phyloP scores from a whole-genome alignment of 2,888 invertebrate genomes.

The Neria commutata region DNA sequence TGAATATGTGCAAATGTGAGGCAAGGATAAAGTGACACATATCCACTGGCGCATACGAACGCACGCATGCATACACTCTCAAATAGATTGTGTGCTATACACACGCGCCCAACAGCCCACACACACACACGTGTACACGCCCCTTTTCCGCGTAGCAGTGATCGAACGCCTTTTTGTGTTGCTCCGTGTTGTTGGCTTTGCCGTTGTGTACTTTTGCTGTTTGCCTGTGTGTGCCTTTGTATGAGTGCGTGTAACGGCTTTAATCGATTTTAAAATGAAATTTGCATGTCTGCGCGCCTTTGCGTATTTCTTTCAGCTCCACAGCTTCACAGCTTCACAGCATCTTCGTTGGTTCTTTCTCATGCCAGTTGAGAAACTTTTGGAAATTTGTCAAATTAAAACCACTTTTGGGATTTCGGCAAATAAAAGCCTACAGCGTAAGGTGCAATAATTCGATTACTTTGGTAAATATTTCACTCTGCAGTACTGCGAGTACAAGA shows the following conservation, averaged over 20 bases:
- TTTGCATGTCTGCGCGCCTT: neutral
- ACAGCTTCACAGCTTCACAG: too few species aligned
- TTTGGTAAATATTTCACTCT: constrained; percentile 5
- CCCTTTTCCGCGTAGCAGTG: too few species aligned
- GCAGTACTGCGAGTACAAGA: too few species aligned
- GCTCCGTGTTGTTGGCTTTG: too few species aligned
- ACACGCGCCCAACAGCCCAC: neutral
- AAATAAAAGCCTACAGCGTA: neutral
- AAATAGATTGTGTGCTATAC: neutral
- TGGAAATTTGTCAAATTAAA: constrained; percentile 9
- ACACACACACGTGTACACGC: neutral
- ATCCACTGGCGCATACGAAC: neutral
- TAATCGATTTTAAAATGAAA: constrained; percentile 5
- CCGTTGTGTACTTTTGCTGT: neutral
- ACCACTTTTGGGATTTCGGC: neutral
- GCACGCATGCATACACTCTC: neutral
- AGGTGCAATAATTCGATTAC: constrained; percentile 4
- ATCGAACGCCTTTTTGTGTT: neutral
- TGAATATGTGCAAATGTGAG: neutral
- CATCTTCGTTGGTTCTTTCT: neutral
- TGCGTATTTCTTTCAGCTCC: neutral
- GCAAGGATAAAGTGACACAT: constrained; percentile 1
- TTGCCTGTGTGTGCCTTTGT: neutral
- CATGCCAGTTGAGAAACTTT: neutral
- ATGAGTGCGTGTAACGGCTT: too few species aligned